A percentile compares a stretch with the other conserved stretches of the same genome.
phyloP scores from a whole-genome alignment of 2,797 vertebrate genomes.

The Darevskia nairensis region DNA sequence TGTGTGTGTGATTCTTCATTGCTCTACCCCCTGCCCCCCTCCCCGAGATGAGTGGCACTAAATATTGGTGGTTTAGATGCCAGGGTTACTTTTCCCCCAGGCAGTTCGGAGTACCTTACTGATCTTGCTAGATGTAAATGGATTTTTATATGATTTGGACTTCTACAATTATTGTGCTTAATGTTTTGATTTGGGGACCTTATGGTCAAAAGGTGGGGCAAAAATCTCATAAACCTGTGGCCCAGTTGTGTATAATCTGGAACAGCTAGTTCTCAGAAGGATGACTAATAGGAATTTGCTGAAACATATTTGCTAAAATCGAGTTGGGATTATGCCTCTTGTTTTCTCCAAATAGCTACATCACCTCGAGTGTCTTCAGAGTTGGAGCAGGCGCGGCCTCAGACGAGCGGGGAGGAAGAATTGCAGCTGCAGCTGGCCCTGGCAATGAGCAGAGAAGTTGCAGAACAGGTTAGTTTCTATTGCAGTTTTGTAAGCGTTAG shows the following conservation, averaged over 20 bases:
- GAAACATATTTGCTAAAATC: fast-evolving
- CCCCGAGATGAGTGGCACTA: not conserved
- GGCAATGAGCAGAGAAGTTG: conserved; percentile 95
- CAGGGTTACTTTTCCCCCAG: not conserved
- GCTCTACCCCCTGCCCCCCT: too few relatives aligned
- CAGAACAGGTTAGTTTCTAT: conserved; percentile 87
- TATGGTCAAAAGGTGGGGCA: too few relatives aligned
- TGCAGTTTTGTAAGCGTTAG: conserved; percentile 21
- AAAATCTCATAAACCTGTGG: too few relatives aligned
- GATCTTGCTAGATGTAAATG: not conserved
- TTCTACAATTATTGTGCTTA: not conserved
- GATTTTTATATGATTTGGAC: not conserved
- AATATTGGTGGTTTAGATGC: not conserved
- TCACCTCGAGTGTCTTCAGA: conserved; percentile 93
- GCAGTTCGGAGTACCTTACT: not conserved
- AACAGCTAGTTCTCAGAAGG: not conserved
- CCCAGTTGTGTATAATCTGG: too few relatives aligned
- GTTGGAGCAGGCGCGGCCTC: conserved; percentile 95
- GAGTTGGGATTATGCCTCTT: not conserved
- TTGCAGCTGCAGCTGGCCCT: conserved; percentile 94
- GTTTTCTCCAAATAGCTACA: conserved; percentile 82
- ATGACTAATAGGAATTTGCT: not conserved
- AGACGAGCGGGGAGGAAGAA: conserved; percentile 95
- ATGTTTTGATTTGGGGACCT: too few relatives aligned
- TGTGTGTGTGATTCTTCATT: too few relatives aligned